Percentiles rank a stretch among this genome's conserved stretches.
These are phyloP conservation scores for Rutpela maculata DNA, from an alignment of 2,888 invertebrate species.

Conservation along the genomic window DNA sequence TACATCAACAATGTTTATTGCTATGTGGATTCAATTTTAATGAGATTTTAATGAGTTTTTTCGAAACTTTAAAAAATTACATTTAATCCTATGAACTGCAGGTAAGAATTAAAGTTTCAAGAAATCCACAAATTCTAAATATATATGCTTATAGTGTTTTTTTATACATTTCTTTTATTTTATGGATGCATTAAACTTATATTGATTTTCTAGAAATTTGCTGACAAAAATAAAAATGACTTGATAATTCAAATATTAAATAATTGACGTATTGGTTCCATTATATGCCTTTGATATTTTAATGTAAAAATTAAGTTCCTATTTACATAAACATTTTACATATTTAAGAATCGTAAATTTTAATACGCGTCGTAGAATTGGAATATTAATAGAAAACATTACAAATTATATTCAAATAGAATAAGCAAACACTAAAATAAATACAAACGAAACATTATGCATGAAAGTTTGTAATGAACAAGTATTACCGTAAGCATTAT, in stretches of 20 bases:
- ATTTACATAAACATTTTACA: slow-evolving; percentile 16
- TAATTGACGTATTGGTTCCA: slow-evolving; percentile 10
- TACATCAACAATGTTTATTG: too few species aligned
- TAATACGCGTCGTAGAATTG: neutral
- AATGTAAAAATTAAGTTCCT: neutral
- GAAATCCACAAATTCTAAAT: too few species aligned
- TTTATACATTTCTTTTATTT: too few species aligned
- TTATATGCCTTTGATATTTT: neutral
- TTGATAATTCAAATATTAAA: slow-evolving; percentile 22
- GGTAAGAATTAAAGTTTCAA: too few species aligned
- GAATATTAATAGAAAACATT: slow-evolving; percentile 24
- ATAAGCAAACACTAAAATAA: slow-evolving; percentile 8
- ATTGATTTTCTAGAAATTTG: neutral
- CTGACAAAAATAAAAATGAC: slow-evolving; percentile 7
- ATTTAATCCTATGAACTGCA: too few species aligned
- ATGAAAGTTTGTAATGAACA: slow-evolving; percentile 8
- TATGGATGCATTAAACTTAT: too few species aligned
- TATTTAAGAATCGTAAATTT: slow-evolving; percentile 27
- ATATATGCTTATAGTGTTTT: too few species aligned
- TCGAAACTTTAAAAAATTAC: too few species aligned
- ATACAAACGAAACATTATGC: slow-evolving; percentile 1
- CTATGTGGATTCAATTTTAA: too few species aligned
- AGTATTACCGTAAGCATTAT: slow-evolving; percentile 7
- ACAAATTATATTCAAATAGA: slow-evolving; percentile 5
- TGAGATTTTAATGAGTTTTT: too few species aligned